These are phyloP conservation scores for Trichonephila clavata DNA, from an alignment of 1,140 invertebrate genomes.

Conservation along the genomic window DNA sequence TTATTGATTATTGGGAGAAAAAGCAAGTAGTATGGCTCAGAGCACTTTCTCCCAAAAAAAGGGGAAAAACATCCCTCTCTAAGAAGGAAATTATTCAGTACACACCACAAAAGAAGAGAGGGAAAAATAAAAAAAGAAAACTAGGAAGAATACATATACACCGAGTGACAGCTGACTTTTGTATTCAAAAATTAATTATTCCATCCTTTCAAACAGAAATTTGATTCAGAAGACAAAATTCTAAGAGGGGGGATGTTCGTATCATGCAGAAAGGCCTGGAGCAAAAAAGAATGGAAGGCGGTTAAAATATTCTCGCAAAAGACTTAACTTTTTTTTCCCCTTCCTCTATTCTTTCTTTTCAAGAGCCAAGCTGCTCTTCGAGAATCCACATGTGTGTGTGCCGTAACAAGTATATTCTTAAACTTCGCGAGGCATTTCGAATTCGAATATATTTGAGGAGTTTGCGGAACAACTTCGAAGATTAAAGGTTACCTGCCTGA, in stretches of 20 bases:
- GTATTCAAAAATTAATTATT: conserved; percentile 36
- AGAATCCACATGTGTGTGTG: background rate
- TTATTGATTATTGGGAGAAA: background rate
- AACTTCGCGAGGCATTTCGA: background rate
- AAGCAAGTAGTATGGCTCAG: background rate
- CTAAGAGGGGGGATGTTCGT: background rate
- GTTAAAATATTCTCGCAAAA: background rate
- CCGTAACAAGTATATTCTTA: conserved; percentile 2
- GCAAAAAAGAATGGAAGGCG: background rate
- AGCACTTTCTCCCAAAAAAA: background rate
- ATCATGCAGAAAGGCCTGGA: background rate
- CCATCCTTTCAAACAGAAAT: conserved; percentile 19
- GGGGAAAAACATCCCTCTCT: background rate
- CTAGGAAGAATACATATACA: background rate
- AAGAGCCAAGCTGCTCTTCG: background rate
- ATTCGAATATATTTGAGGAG: background rate
- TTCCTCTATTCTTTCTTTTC: background rate
- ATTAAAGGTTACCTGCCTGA: background rate
- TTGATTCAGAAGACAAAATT: conserved; percentile 18
- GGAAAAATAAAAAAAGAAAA: background rate
- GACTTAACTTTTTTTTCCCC: background rate
- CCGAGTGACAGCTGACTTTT: conserved; percentile 21
- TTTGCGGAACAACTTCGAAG: background rate
- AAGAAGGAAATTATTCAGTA: background rate
- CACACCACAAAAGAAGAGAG: background rate